phyloP scores from a whole-genome alignment of 2,797 vertebrate genomes.

The Tapera naevia region DNA sequence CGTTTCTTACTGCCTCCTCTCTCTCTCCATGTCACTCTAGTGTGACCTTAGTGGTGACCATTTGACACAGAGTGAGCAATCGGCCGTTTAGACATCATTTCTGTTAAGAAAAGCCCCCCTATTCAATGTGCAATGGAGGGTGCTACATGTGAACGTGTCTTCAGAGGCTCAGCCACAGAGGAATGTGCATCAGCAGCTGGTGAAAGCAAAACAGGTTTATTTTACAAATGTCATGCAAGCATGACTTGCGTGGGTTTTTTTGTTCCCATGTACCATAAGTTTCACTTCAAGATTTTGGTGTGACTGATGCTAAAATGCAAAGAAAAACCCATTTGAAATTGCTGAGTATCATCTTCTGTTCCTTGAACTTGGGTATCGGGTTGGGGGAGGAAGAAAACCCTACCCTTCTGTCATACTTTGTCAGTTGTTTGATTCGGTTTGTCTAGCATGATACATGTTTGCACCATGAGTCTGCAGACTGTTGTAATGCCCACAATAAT shows the following conservation, averaged over 20 bases:
- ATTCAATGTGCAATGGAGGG: fast-evolving
- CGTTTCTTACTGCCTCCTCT: not conserved
- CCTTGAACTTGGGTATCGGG: not conserved
- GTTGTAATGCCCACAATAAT: not conserved
- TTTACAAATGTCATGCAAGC: not conserved
- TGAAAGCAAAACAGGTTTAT: not conserved
- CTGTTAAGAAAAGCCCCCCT: not conserved
- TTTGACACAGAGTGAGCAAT: not conserved
- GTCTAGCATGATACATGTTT: not conserved
- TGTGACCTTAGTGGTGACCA: not conserved
- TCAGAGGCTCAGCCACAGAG: not conserved
- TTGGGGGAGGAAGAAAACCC: not conserved
- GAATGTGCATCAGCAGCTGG: not conserved
- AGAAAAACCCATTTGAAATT: not conserved
- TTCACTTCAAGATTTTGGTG: not conserved
- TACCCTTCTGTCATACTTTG: not conserved
- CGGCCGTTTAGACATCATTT: not conserved
- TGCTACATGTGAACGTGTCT: not conserved
- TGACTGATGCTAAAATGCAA: not conserved
- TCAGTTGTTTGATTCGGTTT: not conserved
- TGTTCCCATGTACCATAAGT: not conserved
- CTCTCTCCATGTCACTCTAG: not conserved
- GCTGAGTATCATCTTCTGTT: constrained; percentile 12
- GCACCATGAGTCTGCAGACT: not conserved
- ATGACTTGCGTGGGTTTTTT: not conserved